phyloP scores from a whole-genome alignment of 2,797 vertebrate genomes.

The Anabas testudineus region DNA sequence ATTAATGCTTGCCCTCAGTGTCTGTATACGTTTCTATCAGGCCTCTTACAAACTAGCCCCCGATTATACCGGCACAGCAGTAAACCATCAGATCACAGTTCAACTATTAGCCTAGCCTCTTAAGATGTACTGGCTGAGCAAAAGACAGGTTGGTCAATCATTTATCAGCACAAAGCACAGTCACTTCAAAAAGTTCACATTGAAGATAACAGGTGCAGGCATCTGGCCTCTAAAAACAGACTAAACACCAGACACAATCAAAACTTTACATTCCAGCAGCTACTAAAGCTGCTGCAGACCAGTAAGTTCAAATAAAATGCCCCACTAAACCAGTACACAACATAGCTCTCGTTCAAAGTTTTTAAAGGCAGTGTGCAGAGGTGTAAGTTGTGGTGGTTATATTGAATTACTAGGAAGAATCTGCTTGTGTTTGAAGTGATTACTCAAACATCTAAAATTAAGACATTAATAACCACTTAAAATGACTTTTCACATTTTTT shows the following conservation, averaged over 20 bases:
- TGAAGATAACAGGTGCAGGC: not conserved
- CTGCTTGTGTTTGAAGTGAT: not conserved
- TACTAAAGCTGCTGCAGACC: not conserved
- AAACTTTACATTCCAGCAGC: not conserved
- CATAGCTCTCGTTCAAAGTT: not conserved
- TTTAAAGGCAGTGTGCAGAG: not conserved
- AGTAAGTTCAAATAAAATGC: not conserved
- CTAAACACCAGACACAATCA: not conserved
- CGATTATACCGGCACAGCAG: not conserved
- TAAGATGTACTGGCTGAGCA: not conserved
- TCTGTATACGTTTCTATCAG: not conserved
- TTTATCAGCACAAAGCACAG: slow-evolving; percentile 37
- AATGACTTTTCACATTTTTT: too few species aligned
- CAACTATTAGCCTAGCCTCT: slow-evolving; percentile 7
- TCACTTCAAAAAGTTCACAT: not conserved
- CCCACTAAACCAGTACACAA: not conserved
- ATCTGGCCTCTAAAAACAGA: not conserved
- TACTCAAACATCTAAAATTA: not conserved
- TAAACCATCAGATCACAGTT: slow-evolving; percentile 18
- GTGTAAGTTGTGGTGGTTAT: not conserved
- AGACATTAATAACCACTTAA: too few species aligned
- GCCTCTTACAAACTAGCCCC: not conserved
- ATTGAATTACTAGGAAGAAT: not conserved
- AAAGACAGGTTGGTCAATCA: slow-evolving; percentile 48
- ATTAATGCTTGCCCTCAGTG: not conserved